Percentiles rank a stretch among this genome's conserved stretches.
These are phyloP conservation scores for Philereme vetulata DNA, from an alignment of 2,888 invertebrate species.

Conservation along the genomic window DNA sequence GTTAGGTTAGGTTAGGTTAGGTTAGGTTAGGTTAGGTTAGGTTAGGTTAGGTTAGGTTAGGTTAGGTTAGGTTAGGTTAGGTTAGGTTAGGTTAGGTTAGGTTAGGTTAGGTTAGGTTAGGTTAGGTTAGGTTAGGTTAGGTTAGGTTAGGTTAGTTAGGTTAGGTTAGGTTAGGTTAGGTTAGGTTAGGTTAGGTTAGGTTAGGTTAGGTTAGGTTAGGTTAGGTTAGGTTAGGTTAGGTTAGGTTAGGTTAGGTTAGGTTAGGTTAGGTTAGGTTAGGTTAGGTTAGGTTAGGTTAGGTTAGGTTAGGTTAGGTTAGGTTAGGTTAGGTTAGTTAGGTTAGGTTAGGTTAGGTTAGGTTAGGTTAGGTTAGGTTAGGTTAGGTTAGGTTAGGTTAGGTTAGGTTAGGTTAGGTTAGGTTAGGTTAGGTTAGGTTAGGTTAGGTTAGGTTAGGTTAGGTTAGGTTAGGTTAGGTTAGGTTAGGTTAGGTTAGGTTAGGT, in stretches of 20 bases:
- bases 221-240: conserved; percentile 1
- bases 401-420: conserved; percentile 1
- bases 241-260: conserved; percentile 1
- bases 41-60: conserved; percentile 1
- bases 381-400: conserved; percentile 1
- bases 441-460: conserved; percentile 1
- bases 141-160: conserved; percentile 1
- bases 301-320: conserved; percentile 1
- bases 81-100: conserved; percentile 1
- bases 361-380: conserved; percentile 1
- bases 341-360: conserved; percentile 1
- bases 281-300: conserved; percentile 1
- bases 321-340: conserved; percentile 1
- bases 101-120: conserved; percentile 1
- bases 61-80: conserved; percentile 1
- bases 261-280: conserved; percentile 1
- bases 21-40: conserved; percentile 1
- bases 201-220: conserved; percentile 1
- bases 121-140: conserved; percentile 1
- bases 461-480: conserved; percentile 1
- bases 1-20: conserved; percentile 1
- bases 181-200: conserved; percentile 1
- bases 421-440: conserved; percentile 1
- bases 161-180: conserved; percentile 1
- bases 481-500: conserved; percentile 1